Percentiles rank a stretch among this genome's conserved stretches.
Evolutionary conservation across 2,797 vertebrate species (phyloP).

Genomic region (Phataginus tetradactyla): DNA sequence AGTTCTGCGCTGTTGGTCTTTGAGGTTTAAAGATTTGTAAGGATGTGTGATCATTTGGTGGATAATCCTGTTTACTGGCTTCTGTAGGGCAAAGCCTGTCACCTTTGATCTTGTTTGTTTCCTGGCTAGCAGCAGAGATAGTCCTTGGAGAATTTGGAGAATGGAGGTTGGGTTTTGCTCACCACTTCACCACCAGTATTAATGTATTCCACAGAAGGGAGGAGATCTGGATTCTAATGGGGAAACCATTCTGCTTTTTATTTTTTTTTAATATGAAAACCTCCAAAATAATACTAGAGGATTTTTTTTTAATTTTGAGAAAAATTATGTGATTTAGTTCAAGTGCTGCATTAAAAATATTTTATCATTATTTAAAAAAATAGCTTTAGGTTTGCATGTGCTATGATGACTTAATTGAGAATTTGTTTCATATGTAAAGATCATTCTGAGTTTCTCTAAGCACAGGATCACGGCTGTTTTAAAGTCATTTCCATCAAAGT

Average conservation of each 20-base stretch:
- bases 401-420: background rate
- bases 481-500: background rate
- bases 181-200: background rate
- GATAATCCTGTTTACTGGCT: constrained; percentile 39
- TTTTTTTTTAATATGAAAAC: background rate
- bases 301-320: constrained; percentile 18
- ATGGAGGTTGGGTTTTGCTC: background rate
- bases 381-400: background rate
- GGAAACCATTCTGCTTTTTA: constrained; percentile 29
- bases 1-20: background rate
- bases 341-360: background rate
- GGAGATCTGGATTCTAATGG: background rate
- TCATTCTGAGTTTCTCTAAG: background rate
- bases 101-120: constrained; percentile 36
- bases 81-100: background rate
- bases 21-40: background rate
- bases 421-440: background rate
- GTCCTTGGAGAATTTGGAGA: background rate
- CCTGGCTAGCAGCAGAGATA: background rate
- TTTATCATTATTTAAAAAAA: constrained; percentile 35
- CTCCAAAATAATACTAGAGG: background rate
- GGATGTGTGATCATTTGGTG: constrained; percentile 27
- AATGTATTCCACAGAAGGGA: constrained; percentile 5
- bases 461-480: background rate
- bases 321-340: constrained; percentile 2